Conservation (phyloP, 2,113 vertebrate genomes). For the Eulacestoma nigropectus region DNA sequence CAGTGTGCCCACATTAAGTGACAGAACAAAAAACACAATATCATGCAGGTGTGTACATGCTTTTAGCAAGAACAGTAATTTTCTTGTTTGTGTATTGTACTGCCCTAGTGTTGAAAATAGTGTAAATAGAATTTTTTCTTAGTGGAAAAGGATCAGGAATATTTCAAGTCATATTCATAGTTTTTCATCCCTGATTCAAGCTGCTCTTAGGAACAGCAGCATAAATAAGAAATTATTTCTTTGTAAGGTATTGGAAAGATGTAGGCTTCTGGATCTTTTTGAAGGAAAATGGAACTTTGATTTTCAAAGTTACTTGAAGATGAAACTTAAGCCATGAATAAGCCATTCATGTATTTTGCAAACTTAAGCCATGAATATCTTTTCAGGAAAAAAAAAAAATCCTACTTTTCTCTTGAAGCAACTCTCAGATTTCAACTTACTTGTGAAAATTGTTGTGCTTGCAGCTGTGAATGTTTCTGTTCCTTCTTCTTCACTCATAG, state of each 20-base stretch:
- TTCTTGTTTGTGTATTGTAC: not conserved
- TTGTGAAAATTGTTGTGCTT: not conserved
- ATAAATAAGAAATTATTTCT: not conserved
- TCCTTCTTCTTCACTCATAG: not conserved
- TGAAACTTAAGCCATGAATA: not conserved
- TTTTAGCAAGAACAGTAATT: not conserved
- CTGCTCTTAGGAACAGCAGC: not conserved
- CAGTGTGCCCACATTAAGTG: not conserved
- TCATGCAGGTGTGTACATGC: not conserved
- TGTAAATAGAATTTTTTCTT: not conserved
- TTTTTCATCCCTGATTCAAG: not conserved
- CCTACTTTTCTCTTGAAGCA: not conserved
- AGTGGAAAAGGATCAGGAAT: not conserved
- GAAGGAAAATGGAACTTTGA: not conserved
- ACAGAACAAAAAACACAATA: not conserved
- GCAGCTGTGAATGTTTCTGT: not conserved
- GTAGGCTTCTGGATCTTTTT: not conserved
- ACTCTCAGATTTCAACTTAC: not conserved
- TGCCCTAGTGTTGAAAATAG: not conserved
- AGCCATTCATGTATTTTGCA: not conserved
- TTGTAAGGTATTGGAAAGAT: not conserved
- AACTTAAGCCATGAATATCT: not conserved
- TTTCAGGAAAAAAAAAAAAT: not conserved
- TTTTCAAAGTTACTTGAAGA: not conserved
- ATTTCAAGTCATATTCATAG: not conserved